Base-by-base conservation (phyloP, 2,888 invertebrate genomes). In the Pseudococcus viburni region DNA sequence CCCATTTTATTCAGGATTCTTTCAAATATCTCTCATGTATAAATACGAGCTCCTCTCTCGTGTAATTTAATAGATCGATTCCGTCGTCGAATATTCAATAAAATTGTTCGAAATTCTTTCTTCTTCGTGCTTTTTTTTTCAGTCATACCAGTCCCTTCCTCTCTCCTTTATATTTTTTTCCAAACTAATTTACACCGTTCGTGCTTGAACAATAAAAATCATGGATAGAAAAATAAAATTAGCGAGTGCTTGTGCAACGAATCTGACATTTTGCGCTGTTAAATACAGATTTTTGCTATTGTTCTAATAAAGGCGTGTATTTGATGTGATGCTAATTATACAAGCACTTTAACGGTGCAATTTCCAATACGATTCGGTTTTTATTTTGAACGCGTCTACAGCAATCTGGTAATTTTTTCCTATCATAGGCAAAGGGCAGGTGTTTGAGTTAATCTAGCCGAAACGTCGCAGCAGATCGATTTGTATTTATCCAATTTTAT, bases 241-340 rank as follows among this genome's bases (percentile, higher is more conserved):
- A 73, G 33, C 73, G 22, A 73, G 19, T 73, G 73, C 73, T 73
- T 22, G 33, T 73, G 73, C 73, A 73, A 33, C 73, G 73, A 22
- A 33, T 22, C 73, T 73, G 73, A 73, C 73, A 33, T 73, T 73
- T 33, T 73, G 19, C 19, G 73, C 73, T 73, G 73, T 73, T 73
- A 73, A 73, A 73, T 73, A 73, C 73, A 73, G 73, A 73, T 73
- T 73, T 73, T 73, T 73, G 33, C 73, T 17, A 73, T 73, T 73
- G 73, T 73, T 73, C 33, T 26, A 26, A 9, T 22, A 73, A 73
- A 73, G 73, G 73, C 73, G 73, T 73, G 73, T 73, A 26, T 73
- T 73, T 73, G 73, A 73, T 73, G 33, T 6, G 73, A 6, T 33
- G 15, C 26, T 73, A 73, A 73, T 73, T 73, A 55, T n/a, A 73